These are phyloP conservation scores for Andrena marginata DNA, from an alignment of 2,888 invertebrate species.

Conservation along the genomic window DNA sequence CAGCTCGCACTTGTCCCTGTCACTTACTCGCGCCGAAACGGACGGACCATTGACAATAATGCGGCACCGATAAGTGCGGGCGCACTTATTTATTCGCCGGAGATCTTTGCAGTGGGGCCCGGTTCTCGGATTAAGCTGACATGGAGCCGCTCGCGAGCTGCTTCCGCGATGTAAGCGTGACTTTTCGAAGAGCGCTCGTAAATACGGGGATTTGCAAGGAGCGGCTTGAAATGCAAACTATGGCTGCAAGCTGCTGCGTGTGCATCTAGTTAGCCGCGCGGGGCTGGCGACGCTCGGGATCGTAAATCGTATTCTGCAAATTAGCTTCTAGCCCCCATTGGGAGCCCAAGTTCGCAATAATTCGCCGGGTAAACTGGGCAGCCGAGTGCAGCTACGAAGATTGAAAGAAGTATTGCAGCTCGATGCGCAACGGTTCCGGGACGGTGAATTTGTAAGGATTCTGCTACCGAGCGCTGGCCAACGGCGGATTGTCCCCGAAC, in stretches of 20 bases:
- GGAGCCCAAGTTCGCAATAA: not conserved
- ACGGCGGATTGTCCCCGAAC: not conserved
- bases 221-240: not conserved
- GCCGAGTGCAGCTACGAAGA: not conserved
- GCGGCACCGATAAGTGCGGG: too few relatives aligned
- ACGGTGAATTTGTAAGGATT: not conserved
- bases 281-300: not conserved
- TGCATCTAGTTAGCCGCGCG: not conserved
- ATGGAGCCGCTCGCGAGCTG: not conserved
- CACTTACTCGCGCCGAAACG: too few relatives aligned
- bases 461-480: not conserved
- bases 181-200: not conserved
- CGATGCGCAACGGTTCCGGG: not conserved
- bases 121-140: not conserved
- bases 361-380: not conserved
- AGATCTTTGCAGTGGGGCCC: not conserved
- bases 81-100: not conserved
- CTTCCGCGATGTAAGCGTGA: not conserved
- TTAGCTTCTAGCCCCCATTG: not conserved
- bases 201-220: not conserved
- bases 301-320: constrained; percentile 17
- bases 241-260: not conserved
- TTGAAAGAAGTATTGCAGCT: not conserved
- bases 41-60: too few relatives aligned
- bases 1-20: too few relatives aligned